Percentiles rank a stretch among this genome's conserved stretches.
These are phyloP conservation scores for Valencia hispanica DNA, from an alignment of 2,797 vertebrate species.

Conservation along the genomic window DNA sequence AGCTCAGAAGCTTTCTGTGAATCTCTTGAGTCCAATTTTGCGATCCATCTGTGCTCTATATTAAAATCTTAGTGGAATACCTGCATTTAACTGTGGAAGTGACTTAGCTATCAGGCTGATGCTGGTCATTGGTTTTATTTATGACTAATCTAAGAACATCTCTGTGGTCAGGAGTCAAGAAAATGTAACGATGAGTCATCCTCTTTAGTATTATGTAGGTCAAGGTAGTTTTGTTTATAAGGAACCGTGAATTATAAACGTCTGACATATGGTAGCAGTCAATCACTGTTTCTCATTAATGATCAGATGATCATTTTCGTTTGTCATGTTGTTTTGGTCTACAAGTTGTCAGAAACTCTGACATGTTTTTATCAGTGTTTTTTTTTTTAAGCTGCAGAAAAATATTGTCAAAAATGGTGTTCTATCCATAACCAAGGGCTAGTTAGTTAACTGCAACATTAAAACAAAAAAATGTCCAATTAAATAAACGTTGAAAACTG, in stretches of 20 bases:
- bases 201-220: background rate
- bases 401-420: background rate
- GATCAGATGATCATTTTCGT: background rate
- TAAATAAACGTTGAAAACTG: background rate
- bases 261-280: background rate
- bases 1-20: background rate
- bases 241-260: background rate
- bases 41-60: background rate
- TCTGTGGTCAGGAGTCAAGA: background rate
- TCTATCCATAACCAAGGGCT: background rate
- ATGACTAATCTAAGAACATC: background rate
- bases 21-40: background rate
- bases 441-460: background rate
- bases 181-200: background rate
- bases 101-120: background rate
- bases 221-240: background rate
- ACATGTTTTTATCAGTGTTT: background rate
- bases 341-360: background rate
- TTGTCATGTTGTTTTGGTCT: background rate
- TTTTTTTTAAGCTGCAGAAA: background rate
- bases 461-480: background rate
- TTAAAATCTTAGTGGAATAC: background rate
- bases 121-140: background rate
- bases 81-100: background rate
- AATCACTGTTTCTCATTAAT: background rate